Base-by-base conservation (phyloP, 1,140 invertebrate species). In the Ctenoplectra terminalis region DNA sequence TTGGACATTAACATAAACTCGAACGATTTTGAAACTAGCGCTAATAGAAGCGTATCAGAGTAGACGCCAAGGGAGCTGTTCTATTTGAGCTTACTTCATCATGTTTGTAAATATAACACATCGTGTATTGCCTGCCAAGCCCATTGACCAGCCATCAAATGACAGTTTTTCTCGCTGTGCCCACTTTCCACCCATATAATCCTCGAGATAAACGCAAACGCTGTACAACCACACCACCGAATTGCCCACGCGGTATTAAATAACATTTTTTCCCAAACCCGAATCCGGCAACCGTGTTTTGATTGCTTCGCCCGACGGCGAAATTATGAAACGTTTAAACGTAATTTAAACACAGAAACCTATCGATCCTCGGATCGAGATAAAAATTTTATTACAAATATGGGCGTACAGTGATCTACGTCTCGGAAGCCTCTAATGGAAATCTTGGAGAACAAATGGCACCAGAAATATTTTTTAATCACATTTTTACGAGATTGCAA, bases 121-220 rank as follows among this genome's bases (percentile, higher is more conserved):
- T 40, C 29, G 52, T 29, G 54, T 46, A 70, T n/a, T 9, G 40
- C 37, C n/a, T 70, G 76, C 67, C 76, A 50, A 72, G 67, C 76
- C 76, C 67, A 79, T 80, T 63, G 69, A 54, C 20, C 70, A 17
- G 31, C 56, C 46, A 70, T 73, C 77, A 20, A 73, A 73, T 64
- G 69, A 73, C 56, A 72, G 69, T 80, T 80, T 80, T 80, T 64
- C 69, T 73, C 48, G 23, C 54, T 72, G 69, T 73, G 77, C 77
- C 77, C 70, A 80, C 77, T 80, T 80, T 73, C 77, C 70, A 80
- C 70, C 69, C 46, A 80, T 80, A 61, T 80, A 79, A 79, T 79
- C 77, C 70, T n/a, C 69, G 40, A 34, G 70, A 73, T 73, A 73
- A 52, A 79, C 46, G 77, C 77, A 54, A n/a, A 60, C 29, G 29